Evolutionary conservation across 2,888 invertebrate species (phyloP).

Genomic region (Hypena proboscidalis): DNA sequence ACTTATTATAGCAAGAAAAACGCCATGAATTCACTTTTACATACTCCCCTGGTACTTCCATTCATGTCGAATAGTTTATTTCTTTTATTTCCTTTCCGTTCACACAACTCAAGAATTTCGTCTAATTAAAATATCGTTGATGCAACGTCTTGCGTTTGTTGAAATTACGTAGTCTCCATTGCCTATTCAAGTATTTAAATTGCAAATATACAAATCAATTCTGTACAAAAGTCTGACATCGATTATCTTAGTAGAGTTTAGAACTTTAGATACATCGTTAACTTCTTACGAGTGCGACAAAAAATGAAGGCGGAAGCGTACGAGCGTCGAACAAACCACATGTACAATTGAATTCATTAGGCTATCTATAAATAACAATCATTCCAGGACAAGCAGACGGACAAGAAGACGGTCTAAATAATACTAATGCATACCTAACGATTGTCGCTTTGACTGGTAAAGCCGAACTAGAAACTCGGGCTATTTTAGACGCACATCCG

Average conservation of each 20-base stretch:
- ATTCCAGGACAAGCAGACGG: conserved; percentile 25
- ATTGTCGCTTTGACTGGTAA: conserved; percentile 62
- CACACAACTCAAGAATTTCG: conserved; percentile 1
- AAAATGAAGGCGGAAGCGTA: conserved; percentile 36
- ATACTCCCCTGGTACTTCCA: not conserved
- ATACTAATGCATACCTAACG: conserved; percentile 57
- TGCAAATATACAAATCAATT: conserved; percentile 12
- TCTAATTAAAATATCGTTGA: not conserved
- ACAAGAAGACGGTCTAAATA: conserved; percentile 55
- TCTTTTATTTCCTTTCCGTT: not conserved
- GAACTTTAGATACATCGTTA: conserved; percentile 20
- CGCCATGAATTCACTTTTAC: conserved; percentile 9
- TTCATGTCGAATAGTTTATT: conserved; percentile 5
- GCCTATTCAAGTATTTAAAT: conserved; percentile 11
- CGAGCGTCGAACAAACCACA: conserved; percentile 23
- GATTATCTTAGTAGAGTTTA: conserved; percentile 14
- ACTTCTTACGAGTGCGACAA: conserved; percentile 19
- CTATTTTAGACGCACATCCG: conserved; percentile 70
- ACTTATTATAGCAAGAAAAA: conserved; percentile 7
- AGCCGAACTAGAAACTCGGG: conserved; percentile 65
- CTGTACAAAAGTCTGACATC: conserved; percentile 4
- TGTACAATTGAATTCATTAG: conserved; percentile 35
- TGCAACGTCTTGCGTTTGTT: conserved; percentile 5
- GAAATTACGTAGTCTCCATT: conserved; percentile 4
- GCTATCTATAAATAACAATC: conserved; percentile 38